Evolutionary conservation across 2,888 invertebrate genomes (phyloP).

Genomic region (Heliconius charithonia): DNA sequence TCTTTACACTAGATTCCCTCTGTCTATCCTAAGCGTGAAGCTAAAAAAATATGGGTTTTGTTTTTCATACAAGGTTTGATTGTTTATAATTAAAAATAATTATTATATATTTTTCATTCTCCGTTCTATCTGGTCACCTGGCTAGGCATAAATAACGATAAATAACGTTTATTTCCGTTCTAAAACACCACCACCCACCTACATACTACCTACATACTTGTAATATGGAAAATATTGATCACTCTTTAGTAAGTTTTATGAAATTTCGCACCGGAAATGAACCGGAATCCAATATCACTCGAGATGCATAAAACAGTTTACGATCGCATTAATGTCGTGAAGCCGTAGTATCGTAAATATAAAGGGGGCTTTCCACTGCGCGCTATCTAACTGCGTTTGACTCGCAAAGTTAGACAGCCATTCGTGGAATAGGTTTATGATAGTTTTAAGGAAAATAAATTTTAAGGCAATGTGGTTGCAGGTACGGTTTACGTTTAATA

Average conservation of each 20-base stretch:
- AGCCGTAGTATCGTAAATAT: constrained; percentile 51
- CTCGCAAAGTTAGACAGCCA: constrained; percentile 8
- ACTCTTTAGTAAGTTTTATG: constrained; percentile 9
- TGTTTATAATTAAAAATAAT: too few species aligned
- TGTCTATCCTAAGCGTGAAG: too few species aligned
- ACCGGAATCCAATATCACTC: constrained; percentile 53
- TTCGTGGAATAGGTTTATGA: constrained; percentile 48
- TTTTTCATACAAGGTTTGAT: too few species aligned
- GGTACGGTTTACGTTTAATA: neutral
- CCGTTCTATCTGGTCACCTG: too few species aligned
- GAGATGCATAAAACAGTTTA: constrained; percentile 57
- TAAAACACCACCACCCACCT: too few species aligned
- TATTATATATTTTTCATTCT: too few species aligned
- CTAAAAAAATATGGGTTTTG: too few species aligned
- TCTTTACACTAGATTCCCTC: too few species aligned
- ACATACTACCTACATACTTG: too few species aligned
- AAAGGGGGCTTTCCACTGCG: constrained; percentile 15
- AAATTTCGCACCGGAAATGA: constrained; percentile 45
- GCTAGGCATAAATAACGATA: too few species aligned
- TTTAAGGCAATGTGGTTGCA: neutral
- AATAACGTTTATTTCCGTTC: too few species aligned
- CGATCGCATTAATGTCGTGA: constrained; percentile 54
- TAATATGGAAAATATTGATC: neutral
- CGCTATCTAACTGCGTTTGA: constrained; percentile 17
- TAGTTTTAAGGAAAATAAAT: neutral